Conservation (phyloP, 2,888 invertebrate species). For the Stenodema calcarata region DNA sequence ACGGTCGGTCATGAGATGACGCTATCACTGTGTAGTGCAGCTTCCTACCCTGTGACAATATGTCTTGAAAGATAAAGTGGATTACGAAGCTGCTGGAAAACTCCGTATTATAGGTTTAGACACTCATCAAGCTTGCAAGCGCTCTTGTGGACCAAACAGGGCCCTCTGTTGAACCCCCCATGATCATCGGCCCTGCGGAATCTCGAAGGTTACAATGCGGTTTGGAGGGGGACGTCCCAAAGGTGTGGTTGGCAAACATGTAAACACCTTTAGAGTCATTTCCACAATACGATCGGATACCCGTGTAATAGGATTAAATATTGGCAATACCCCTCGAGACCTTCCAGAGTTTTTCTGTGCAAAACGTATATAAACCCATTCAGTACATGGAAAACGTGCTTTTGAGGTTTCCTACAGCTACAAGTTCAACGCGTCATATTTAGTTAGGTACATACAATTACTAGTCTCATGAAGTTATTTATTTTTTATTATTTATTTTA, state of each 20-base stretch:
- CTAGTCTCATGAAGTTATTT: too few relatives aligned
- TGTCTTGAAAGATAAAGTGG: too few relatives aligned
- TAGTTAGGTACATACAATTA: too few relatives aligned
- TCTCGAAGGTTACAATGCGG: neutral
- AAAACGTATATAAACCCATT: neutral
- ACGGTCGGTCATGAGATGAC: too few relatives aligned
- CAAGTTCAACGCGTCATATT: neutral
- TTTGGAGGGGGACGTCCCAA: neutral
- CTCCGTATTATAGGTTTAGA: neutral
- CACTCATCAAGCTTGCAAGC: neutral
- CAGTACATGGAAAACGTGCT: neutral
- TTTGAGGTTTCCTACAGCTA: neutral
- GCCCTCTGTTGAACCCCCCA: neutral
- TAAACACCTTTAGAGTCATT: neutral
- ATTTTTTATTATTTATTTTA: too few relatives aligned
- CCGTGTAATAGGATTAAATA: neutral
- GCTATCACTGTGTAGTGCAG: too few relatives aligned
- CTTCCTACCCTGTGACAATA: too few relatives aligned
- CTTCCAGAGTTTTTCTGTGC: neutral
- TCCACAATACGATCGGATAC: neutral
- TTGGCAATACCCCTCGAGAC: neutral
- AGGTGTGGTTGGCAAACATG: neutral
- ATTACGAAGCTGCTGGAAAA: neutral
- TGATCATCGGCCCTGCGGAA: neutral
- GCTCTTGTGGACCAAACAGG: neutral